Percentiles rank a stretch among this genome's conserved stretches.
Conservation (phyloP, 2,113 vertebrate species). For the Hemicordylus capensis region DNA sequence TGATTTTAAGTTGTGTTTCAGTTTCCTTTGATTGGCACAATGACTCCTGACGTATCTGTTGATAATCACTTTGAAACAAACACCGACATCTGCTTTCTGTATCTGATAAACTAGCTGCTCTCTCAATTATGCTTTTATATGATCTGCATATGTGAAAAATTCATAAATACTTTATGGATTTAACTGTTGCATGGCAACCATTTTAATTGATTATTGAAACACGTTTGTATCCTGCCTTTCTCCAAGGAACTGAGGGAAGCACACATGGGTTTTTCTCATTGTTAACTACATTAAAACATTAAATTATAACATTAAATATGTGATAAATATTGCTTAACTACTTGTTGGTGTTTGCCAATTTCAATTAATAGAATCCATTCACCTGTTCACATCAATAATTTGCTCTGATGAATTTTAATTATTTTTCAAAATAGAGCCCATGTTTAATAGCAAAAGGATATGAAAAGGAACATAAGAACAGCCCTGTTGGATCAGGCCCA, state of each 20-base stretch:
- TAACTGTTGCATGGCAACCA: neutral
- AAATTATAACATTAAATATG: neutral
- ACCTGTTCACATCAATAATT: neutral
- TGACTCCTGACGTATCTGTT: neutral
- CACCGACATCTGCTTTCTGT: neutral
- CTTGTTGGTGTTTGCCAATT: neutral
- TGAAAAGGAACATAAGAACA: no score
- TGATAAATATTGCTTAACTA: neutral
- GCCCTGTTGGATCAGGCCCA: no score
- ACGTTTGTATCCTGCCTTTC: neutral
- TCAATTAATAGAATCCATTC: neutral
- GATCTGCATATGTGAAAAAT: constrained; percentile 5
- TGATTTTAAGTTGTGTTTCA: constrained; percentile 4
- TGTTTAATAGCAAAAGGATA: neutral
- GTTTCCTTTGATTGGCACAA: neutral
- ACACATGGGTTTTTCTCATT: neutral
- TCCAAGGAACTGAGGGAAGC: neutral
- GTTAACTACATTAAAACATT: neutral
- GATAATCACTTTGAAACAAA: neutral
- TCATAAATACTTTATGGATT: neutral
- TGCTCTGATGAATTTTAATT: neutral
- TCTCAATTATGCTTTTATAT: constrained; percentile 4
- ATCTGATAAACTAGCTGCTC: neutral
- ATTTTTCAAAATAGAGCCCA: neutral
- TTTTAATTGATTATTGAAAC: neutral